phyloP scores from a whole-genome alignment of 1,140 invertebrate species.

The Drosophila erecta region DNA sequence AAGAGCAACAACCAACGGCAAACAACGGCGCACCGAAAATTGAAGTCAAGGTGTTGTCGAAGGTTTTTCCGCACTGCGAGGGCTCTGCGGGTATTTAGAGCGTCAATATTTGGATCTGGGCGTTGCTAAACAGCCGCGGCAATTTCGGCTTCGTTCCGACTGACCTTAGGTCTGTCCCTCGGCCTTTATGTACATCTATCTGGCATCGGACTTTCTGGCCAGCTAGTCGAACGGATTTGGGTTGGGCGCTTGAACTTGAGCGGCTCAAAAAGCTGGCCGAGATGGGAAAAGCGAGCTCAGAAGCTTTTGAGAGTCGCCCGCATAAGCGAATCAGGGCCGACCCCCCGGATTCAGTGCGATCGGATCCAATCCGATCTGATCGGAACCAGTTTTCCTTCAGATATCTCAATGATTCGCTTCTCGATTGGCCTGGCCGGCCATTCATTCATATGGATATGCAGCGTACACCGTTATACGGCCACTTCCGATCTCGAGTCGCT shows the following conservation, averaged over 20 bases:
- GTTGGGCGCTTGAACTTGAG: slow-evolving; percentile 79
- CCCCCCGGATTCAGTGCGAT: neutral
- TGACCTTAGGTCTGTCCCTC: slow-evolving; percentile 59
- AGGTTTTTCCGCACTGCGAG: slow-evolving; percentile 67
- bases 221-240: slow-evolving; percentile 42
- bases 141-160: slow-evolving; percentile 54
- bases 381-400: slow-evolving; percentile 71
- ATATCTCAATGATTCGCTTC: slow-evolving; percentile 36
- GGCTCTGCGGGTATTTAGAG: slow-evolving; percentile 63
- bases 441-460: slow-evolving; percentile 50
- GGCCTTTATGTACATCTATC: slow-evolving; percentile 32
- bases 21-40: slow-evolving; percentile 49
- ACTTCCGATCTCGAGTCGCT: slow-evolving; percentile 59
- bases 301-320: slow-evolving; percentile 64
- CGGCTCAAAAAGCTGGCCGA: slow-evolving; percentile 8
- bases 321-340: slow-evolving; percentile 50
- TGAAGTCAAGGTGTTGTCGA: slow-evolving; percentile 69
- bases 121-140: slow-evolving; percentile 66
- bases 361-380: neutral
- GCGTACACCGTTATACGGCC: slow-evolving; percentile 64
- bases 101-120: slow-evolving; percentile 74
- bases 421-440: slow-evolving; percentile 32
- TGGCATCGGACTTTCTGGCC: neutral
- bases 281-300: slow-evolving; percentile 64
- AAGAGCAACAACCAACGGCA: slow-evolving; percentile 6